phyloP scores from a whole-genome alignment of 2,888 invertebrate species.

The Synergus itoensis region DNA sequence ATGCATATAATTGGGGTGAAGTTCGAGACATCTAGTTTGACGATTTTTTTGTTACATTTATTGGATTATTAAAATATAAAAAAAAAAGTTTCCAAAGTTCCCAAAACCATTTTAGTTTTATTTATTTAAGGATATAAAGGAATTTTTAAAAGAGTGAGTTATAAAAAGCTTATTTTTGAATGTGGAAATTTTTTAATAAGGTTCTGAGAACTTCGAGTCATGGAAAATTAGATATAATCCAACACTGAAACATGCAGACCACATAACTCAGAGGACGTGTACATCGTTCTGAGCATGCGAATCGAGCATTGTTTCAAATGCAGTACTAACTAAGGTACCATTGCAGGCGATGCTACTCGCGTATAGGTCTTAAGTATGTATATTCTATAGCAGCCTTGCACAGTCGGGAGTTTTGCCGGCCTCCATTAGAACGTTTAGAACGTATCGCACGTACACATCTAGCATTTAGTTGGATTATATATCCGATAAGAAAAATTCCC shows the following conservation, averaged over 20 bases:
- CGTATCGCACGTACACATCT: slow-evolving; percentile 61
- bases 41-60: too few species aligned
- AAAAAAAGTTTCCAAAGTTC: too few species aligned
- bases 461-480: slow-evolving; percentile 54
- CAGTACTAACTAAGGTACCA: slow-evolving; percentile 38
- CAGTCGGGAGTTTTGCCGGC: slow-evolving; percentile 51
- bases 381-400: slow-evolving; percentile 44
- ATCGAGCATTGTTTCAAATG: slow-evolving; percentile 22
- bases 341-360: slow-evolving; percentile 35
- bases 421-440: slow-evolving; percentile 52
- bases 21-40: too few species aligned
- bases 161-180: background rate
- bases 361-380: slow-evolving; percentile 41
- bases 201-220: background rate
- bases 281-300: slow-evolving; percentile 41
- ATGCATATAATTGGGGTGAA: too few species aligned
- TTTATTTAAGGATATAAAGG: too few species aligned
- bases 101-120: too few species aligned
- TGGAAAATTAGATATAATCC: slow-evolving; percentile 32
- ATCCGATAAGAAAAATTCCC: slow-evolving; percentile 54
- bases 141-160: too few species aligned
- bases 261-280: slow-evolving; percentile 39
- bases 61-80: too few species aligned
- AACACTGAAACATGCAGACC: slow-evolving; percentile 14
- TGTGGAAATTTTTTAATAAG: background rate